These are phyloP conservation scores for Sclerodermus sp. DNA, from an alignment of 2,888 invertebrate genomes.

Conservation along the genomic window DNA sequence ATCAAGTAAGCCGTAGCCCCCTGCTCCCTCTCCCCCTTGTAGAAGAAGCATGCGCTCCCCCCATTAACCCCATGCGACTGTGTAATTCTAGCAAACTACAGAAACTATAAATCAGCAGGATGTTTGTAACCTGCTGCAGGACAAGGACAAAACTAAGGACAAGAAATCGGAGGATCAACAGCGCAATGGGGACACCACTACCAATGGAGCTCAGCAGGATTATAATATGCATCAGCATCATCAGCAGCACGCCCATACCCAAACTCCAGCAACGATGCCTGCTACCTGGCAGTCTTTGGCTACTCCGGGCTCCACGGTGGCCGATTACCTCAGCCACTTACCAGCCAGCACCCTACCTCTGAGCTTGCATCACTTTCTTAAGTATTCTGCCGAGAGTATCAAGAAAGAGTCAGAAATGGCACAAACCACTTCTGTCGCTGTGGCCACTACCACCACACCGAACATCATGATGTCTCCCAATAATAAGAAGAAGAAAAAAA, in stretches of 20 bases:
- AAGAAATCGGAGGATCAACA: constrained; percentile 50
- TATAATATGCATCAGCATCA: constrained; percentile 59
- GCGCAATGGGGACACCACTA: constrained; percentile 59
- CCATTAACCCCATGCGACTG: neutral
- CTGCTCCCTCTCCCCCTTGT: too few relatives aligned
- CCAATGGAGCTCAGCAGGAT: constrained; percentile 64
- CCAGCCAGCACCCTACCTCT: constrained; percentile 74
- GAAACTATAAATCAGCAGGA: constrained; percentile 52
- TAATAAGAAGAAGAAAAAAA: constrained; percentile 77
- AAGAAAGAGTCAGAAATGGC: constrained; percentile 71
- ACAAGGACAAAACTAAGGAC: constrained; percentile 51
- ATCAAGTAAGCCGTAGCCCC: constrained; percentile 40
- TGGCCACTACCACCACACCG: constrained; percentile 54
- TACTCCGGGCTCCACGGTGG: constrained; percentile 77
- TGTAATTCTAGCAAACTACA: constrained; percentile 36
- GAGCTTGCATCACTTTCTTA: constrained; percentile 80
- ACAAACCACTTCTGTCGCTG: constrained; percentile 57
- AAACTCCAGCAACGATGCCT: constrained; percentile 59
- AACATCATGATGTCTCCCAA: constrained; percentile 51
- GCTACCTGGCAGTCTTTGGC: constrained; percentile 73
- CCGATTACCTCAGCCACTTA: constrained; percentile 81
- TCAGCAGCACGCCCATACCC: constrained; percentile 55
- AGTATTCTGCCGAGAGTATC: constrained; percentile 76
- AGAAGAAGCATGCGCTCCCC: too few relatives aligned
- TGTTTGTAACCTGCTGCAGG: constrained; percentile 53